Conservation (phyloP, 2,888 invertebrate genomes). For the Leucophenga montana region DNA sequence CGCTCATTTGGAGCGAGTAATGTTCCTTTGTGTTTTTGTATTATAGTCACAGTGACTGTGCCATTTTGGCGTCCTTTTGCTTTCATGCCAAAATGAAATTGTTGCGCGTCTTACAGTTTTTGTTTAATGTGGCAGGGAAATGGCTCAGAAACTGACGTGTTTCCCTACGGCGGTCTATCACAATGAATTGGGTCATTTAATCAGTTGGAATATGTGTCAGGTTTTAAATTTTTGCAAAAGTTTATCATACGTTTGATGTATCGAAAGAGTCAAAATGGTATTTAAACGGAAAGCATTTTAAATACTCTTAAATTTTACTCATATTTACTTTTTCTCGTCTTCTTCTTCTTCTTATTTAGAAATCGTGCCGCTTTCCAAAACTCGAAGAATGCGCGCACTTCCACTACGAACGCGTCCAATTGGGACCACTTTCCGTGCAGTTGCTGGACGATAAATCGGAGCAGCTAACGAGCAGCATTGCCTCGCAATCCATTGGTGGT, state of each 20-base stretch:
- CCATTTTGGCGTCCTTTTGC: constrained; percentile 4
- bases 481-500: constrained; percentile 73
- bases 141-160: background rate
- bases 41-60: background rate
- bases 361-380: constrained; percentile 83
- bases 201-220: background rate
- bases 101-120: background rate
- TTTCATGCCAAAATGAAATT: constrained; percentile 9
- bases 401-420: constrained; percentile 95
- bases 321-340: constrained; percentile 18
- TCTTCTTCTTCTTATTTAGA: constrained; percentile 51
- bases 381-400: constrained; percentile 98
- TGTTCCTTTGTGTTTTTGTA: background rate
- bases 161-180: too few relatives aligned
- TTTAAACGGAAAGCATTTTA: background rate
- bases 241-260: background rate
- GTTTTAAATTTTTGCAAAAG: background rate
- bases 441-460: constrained; percentile 75
- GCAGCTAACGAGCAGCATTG: constrained; percentile 70
- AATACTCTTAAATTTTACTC: background rate
- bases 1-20: background rate
- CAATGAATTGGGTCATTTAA: background rate
- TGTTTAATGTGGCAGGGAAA: background rate
- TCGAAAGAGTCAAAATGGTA: background rate
- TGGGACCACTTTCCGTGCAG: constrained; percentile 81